Evolutionary conservation across 2,113 vertebrate species (phyloP).

Genomic region (Charina bottae): DNA sequence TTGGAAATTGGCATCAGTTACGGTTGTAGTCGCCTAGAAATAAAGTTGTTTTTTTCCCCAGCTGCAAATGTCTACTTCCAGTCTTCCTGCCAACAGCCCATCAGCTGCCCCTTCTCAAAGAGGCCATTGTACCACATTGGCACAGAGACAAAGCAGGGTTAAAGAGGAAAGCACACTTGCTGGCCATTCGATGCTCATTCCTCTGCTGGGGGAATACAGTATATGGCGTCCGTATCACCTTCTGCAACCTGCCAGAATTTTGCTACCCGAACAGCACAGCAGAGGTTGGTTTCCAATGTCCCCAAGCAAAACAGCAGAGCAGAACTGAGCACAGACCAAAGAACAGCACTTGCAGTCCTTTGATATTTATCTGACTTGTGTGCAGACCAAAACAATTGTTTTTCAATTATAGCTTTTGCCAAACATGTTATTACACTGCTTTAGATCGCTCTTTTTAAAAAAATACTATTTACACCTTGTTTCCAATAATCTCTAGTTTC

Average conservation of each 20-base stretch:
- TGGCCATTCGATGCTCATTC: constrained; percentile 59
- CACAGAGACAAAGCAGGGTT: constrained; percentile 52
- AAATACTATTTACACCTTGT: background rate
- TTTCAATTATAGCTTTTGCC: constrained; percentile 9
- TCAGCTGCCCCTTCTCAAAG: constrained; percentile 82
- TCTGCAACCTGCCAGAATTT: constrained; percentile 46
- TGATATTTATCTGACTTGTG: constrained; percentile 1
- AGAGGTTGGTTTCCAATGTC: constrained; percentile 14
- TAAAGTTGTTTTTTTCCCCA: constrained; percentile 70
- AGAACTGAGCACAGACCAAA: background rate
- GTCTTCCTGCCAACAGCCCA: constrained; percentile 66
- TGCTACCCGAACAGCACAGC: constrained; percentile 43
- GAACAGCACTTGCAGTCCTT: background rate
- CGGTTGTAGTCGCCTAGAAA: constrained; percentile 73
- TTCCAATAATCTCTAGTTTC: background rate
- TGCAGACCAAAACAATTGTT: background rate
- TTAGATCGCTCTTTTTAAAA: background rate
- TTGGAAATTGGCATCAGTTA: constrained; percentile 76
- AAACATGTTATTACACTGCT: background rate
- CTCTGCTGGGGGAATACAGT: constrained; percentile 61
- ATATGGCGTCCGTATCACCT: constrained; percentile 49
- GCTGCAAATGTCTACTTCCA: constrained; percentile 77
- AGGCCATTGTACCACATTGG: constrained; percentile 73
- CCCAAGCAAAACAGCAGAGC: constrained; percentile 18
- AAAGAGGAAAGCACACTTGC: constrained; percentile 54